Base-by-base conservation (phyloP, 2,888 invertebrate species). In the Tiliacea citrago region DNA sequence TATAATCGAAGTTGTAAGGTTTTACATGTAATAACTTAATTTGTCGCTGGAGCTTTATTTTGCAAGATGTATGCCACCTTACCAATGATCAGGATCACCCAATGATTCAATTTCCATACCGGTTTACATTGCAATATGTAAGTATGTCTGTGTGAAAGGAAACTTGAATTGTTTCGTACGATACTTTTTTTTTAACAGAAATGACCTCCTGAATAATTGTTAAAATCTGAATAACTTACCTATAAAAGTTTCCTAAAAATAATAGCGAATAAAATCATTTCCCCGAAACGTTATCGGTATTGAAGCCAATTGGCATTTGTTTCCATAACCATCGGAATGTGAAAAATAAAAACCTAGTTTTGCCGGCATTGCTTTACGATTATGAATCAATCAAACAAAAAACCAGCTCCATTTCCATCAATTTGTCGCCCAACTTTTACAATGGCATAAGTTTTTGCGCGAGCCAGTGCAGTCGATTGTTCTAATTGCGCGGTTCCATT, bases 401-500 rank as follows among this genome's bases (percentile, higher is more conserved):
- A 77, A 77, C 13, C 29, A 65, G 65, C 77, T 76, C 72, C 42
- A 67, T 77, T 76, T 87, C 80, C 75, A 82, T 85, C 79, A 83
- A 85, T 87, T 85, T 85, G 85, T 81, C 86, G 75, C 76, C 77
- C 79, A 82, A 82, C 86, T 86, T 86, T 87, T 87, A 87, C 86
- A 88, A 85, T 86, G 75, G 82, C 81, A 83, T 76, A 86, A 84
- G 85, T 94, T 93, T 93, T 94, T 93, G 89, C 87, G 75, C 79
- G 84, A 88, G 81, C 73, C 85, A 84, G 85, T 90, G 88, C 87
- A 90, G 87, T 89, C 90, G 89, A 92, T 93, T 90, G 93, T 92
- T 94, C 92, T 95, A 95, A 95, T 96, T 95, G 93, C 91, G 93
- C 85, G 91, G 93, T 92, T 90, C 92, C 93, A 95, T 96, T 95